Percentiles rank a stretch among this genome's conserved stretches.
These are phyloP conservation scores for Speoplatyrhinus poulsoni DNA, from an alignment of 2,113 vertebrate species.

Conservation along the genomic window DNA sequence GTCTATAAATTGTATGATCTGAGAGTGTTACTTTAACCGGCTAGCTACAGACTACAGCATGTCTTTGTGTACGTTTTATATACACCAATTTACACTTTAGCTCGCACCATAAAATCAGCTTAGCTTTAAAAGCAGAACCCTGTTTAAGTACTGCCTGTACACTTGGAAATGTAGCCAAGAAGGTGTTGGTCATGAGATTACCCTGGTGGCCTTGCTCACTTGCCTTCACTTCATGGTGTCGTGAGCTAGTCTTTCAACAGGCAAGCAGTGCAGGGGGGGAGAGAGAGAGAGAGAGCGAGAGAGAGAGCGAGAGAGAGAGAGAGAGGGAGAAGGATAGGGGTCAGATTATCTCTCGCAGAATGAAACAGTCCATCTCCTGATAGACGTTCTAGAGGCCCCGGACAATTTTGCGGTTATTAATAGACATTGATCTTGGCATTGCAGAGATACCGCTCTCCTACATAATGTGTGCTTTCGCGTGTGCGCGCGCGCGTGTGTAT, in stretches of 20 bases:
- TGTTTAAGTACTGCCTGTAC: no score
- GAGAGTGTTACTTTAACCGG: neutral
- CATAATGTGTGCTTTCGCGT: constrained; percentile 17
- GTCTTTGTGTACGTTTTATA: no score
- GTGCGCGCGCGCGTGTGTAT: constrained; percentile 8
- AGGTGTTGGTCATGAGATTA: no score
- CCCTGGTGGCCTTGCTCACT: no score
- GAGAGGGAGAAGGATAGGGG: constrained; percentile 5
- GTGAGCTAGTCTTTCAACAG: neutral
- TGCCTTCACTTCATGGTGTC: constrained; percentile 15
- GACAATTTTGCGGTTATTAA: constrained; percentile 38
- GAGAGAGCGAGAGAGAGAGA: neutral
- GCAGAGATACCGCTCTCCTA: constrained; percentile 46
- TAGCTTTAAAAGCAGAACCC: no score
- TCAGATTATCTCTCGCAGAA: constrained; percentile 37
- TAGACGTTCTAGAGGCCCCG: constrained; percentile 29
- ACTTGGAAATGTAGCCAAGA: no score
- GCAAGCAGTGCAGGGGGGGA: no score
- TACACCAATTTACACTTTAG: no score
- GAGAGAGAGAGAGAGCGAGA: neutral
- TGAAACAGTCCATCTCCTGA: constrained; percentile 42
- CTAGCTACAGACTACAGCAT: no score
- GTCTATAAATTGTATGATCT: no score
- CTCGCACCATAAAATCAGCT: no score
- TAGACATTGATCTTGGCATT: constrained; percentile 22